Percentiles rank a stretch among this genome's conserved stretches.
Conservation (phyloP, 2,113 vertebrate genomes). For the Dicerorhinus sumatrensis region DNA sequence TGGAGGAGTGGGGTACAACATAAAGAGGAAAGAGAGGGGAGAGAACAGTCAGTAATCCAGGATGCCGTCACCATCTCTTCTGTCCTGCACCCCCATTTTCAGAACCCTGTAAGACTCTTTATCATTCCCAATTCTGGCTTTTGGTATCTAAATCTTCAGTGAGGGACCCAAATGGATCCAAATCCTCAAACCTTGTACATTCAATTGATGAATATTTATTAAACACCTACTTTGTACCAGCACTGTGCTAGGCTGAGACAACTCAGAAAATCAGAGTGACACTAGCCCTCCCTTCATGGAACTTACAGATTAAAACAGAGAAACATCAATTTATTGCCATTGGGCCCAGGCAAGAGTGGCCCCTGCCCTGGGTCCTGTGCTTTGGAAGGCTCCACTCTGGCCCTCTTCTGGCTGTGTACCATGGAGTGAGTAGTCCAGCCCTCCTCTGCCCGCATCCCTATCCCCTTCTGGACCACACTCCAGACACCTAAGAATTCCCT, state of each 20-base stretch:
- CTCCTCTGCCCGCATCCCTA: neutral
- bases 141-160: neutral
- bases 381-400: conserved; percentile 13
- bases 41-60: neutral
- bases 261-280: neutral
- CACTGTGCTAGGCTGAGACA: neutral
- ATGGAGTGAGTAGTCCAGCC: neutral
- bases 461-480: neutral
- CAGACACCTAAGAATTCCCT: neutral
- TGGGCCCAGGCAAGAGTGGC: neutral
- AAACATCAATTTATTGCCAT: neutral
- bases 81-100: neutral
- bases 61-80: neutral
- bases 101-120: neutral
- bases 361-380: neutral
- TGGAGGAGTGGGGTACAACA: neutral
- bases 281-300: neutral
- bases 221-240: neutral
- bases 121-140: neutral
- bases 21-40: neutral
- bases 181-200: neutral
- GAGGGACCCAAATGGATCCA: neutral
- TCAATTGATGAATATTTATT: neutral
- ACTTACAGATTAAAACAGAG: neutral
- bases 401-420: neutral